Conservation (phyloP, 37 sponge, comb jelly and placozoan genomes). For the Mnemiopsis leidyi region DNA sequence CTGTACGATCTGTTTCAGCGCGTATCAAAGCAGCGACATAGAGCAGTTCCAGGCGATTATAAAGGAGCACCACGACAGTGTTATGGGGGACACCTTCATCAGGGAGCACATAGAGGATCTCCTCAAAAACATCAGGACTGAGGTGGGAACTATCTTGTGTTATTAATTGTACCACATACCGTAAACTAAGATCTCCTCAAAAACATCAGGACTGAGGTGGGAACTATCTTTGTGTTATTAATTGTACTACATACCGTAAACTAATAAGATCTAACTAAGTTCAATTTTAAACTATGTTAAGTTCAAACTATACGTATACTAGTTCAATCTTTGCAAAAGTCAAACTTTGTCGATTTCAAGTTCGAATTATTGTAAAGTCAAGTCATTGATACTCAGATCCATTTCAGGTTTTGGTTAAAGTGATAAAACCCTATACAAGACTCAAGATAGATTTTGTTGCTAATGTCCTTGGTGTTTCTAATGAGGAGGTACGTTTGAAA, state of each 20-base stretch:
- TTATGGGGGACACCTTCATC: conserved; percentile 94
- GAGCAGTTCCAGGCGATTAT: conserved; percentile 89
- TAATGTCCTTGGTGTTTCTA: conserved; percentile 66
- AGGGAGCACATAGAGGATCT: conserved; percentile 90
- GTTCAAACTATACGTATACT: too few species aligned
- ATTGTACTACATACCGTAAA: too few species aligned
- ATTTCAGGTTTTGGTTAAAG: conserved; percentile 85
- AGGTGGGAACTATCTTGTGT: too few species aligned
- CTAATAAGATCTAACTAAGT: too few species aligned
- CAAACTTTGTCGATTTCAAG: too few species aligned
- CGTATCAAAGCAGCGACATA: conserved; percentile 94
- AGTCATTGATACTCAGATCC: too few species aligned
- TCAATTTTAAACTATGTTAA: too few species aligned
- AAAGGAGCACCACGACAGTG: conserved; percentile 70
- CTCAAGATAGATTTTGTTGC: conserved; percentile 83
- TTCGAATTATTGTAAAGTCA: too few species aligned
- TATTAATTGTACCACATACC: too few species aligned
- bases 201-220: conserved; percentile 57
- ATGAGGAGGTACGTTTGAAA: conserved; percentile 10
- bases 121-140: conserved; percentile 50
- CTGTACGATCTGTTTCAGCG: conserved; percentile 68
- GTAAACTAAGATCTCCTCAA: conserved; percentile 71
- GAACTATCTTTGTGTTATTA: too few species aligned
- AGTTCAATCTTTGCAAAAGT: too few species aligned
- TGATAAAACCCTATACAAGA: conserved; percentile 89